Evolutionary conservation across 2,797 vertebrate species (phyloP).

Genomic region (Anguilla anguilla): DNA sequence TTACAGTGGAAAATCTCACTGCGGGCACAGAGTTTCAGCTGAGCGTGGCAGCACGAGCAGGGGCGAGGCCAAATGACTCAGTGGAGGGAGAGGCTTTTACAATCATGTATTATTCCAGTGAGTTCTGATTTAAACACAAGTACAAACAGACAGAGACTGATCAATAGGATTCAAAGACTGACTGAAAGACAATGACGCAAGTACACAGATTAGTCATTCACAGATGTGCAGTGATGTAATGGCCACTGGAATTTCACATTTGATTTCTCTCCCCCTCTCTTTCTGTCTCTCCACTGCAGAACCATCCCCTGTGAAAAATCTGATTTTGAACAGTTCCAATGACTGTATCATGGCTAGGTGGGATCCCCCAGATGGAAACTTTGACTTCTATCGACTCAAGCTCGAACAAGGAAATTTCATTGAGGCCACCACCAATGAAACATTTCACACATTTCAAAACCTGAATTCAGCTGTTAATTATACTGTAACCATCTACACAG

Average conservation of each 20-base stretch:
- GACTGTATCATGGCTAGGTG: not conserved
- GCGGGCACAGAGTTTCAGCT: not conserved
- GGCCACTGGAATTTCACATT: not conserved
- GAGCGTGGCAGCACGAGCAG: conserved; percentile 26
- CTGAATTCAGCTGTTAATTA: conserved; percentile 47
- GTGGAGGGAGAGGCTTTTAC: conserved; percentile 12
- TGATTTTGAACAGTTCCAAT: accelerated
- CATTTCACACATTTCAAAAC: accelerated
- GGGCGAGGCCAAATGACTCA: accelerated
- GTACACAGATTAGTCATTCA: not conserved
- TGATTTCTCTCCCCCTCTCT: not conserved
- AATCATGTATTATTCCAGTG: accelerated
- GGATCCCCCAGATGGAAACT: accelerated
- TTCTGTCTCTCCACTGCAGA: conserved; percentile 32
- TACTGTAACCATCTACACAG: conserved; percentile 40
- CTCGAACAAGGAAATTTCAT: accelerated
- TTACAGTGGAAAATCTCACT: accelerated
- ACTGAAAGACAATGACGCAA: not conserved
- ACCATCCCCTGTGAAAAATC: conserved; percentile 34
- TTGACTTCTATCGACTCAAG: not conserved
- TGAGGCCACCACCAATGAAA: accelerated
- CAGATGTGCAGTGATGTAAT: not conserved
- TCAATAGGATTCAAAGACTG: not conserved
- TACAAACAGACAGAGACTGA: not conserved
- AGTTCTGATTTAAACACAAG: not conserved